phyloP scores from a whole-genome alignment of 2,797 vertebrate genomes.

The Acanthis flammea region DNA sequence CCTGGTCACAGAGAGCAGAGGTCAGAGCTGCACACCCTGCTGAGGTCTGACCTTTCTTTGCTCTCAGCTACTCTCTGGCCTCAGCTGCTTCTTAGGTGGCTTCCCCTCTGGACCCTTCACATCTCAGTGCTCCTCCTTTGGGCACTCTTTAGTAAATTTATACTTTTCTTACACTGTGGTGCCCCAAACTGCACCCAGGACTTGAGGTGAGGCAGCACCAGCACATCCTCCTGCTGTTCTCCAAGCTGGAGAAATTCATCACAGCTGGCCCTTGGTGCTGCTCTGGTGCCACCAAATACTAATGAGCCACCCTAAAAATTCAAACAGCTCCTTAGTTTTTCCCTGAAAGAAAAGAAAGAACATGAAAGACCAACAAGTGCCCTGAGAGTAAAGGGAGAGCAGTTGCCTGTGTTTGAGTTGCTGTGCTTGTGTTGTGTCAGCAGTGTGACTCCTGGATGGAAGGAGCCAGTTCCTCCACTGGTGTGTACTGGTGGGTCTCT shows the following conservation, averaged over 20 bases:
- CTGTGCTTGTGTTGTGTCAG: background rate
- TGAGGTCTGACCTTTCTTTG: background rate
- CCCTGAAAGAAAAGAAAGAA: background rate
- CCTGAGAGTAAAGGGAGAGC: background rate
- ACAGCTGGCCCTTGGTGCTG: background rate
- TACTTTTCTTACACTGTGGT: background rate
- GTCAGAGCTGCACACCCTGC: background rate
- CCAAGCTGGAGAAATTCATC: background rate
- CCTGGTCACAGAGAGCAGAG: background rate
- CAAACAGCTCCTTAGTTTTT: background rate
- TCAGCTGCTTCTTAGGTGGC: fast-evolving
- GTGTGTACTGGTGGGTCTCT: background rate
- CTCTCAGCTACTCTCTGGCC: background rate
- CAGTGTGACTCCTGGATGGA: background rate
- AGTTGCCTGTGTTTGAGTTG: background rate
- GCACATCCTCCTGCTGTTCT: background rate
- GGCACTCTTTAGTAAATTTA: background rate
- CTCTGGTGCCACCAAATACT: background rate
- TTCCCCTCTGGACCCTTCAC: background rate
- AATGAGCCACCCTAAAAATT: background rate
- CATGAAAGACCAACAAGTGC: background rate
- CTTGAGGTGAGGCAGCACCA: background rate
- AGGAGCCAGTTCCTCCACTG: background rate
- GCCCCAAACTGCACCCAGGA: background rate
- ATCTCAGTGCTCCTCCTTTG: background rate